phyloP scores from a whole-genome alignment of 1,140 invertebrate species.

The Neuroterus valhalla region DNA sequence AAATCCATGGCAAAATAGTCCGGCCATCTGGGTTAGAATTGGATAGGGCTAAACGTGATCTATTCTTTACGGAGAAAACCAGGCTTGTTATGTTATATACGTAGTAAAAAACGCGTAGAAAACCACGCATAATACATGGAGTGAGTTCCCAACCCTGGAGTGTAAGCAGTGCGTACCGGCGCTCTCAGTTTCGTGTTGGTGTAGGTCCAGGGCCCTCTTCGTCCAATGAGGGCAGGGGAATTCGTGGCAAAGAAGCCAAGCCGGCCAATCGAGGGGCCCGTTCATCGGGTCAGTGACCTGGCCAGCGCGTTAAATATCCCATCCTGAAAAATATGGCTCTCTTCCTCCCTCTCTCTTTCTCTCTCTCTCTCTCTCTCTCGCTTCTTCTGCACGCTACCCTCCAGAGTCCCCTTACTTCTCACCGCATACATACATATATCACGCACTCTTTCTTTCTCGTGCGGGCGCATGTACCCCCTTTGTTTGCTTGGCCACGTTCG shows the following conservation, averaged over 20 bases:
- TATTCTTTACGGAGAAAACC: too few species aligned
- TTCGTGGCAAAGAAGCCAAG: conserved; percentile 68
- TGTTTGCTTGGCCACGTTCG: conserved; percentile 66
- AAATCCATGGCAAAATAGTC: too few species aligned
- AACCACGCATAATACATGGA: conserved; percentile 2
- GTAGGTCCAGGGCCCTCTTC: conserved; percentile 74
- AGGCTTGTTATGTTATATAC: too few species aligned
- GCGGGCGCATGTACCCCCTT: conserved; percentile 65
- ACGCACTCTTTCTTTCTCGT: conserved; percentile 38
- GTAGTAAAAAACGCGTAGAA: too few species aligned
- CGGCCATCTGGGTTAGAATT: too few species aligned
- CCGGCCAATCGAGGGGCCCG: conserved; percentile 71
- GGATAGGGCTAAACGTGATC: too few species aligned
- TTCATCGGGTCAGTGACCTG: conserved; percentile 71
- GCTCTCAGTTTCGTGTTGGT: conserved; percentile 65
- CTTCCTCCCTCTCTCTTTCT: conserved; percentile 53
- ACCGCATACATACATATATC: conserved; percentile 33
- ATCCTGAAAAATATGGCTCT: conserved; percentile 74
- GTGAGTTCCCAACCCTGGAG: conserved; percentile 31
- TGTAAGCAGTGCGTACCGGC: conserved; percentile 49
- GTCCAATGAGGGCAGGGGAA: conserved; percentile 70
- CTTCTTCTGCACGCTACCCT: conserved; percentile 42
- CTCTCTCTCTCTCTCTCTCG: conserved; percentile 46
- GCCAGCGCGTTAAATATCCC: conserved; percentile 74
- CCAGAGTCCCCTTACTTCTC: conserved; percentile 42